Percentiles rank a stretch among this genome's conserved stretches.
Conservation (phyloP, 1,140 invertebrate genomes). For the Platyura marginata region DNA sequence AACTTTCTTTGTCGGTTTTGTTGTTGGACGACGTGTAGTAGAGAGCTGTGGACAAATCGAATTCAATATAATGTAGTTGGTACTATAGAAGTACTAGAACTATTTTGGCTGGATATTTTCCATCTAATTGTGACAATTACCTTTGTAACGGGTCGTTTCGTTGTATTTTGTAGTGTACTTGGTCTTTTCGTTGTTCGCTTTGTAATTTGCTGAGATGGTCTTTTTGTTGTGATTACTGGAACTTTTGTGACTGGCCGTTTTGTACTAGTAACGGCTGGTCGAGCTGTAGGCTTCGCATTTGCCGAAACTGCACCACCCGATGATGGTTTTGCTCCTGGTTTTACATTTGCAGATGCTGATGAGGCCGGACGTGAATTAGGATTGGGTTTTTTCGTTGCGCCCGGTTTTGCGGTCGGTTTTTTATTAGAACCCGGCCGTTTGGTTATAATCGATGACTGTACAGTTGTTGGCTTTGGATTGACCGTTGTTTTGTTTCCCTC, state of each 20-base stretch:
- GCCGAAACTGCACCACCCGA: too few relatives aligned
- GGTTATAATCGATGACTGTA: conserved; percentile 11
- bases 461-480: conserved; percentile 13
- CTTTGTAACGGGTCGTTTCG: not conserved
- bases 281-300: not conserved
- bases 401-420: conserved; percentile 16
- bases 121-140: not conserved
- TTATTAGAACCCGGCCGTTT: conserved; percentile 26
- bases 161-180: conserved; percentile 4
- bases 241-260: conserved; percentile 10
- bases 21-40: conserved; percentile 11
- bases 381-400: conserved; percentile 11
- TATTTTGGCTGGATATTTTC: too few relatives aligned
- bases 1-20: not conserved
- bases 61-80: too few relatives aligned
- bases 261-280: conserved; percentile 2
- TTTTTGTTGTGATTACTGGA: not conserved
- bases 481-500: conserved; percentile 18
- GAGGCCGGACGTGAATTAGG: not conserved
- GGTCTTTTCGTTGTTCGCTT: conserved; percentile 17
- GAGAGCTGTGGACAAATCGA: not conserved
- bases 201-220: conserved; percentile 15
- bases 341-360: too few relatives aligned
- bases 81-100: too few relatives aligned
- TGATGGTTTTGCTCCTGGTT: too few relatives aligned